phyloP scores from a whole-genome alignment of 2,797 vertebrate species.

The Microctenopoma lineatum region DNA sequence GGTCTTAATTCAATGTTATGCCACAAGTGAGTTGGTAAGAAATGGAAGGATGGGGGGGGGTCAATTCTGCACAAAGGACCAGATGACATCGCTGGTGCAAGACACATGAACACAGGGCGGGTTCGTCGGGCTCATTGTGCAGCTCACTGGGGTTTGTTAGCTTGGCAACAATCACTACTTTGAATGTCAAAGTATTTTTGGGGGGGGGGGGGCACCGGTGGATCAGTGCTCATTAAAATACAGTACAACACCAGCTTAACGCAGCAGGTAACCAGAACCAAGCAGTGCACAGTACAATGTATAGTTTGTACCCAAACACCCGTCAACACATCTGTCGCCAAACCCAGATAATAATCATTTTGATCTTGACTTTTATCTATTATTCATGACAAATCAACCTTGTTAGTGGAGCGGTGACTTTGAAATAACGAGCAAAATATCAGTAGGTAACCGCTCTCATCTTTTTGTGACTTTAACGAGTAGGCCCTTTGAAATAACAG shows the following conservation, averaged over 20 bases:
- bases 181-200: conserved; percentile 57
- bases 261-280: conserved; percentile 55
- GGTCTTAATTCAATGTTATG: conserved; percentile 29
- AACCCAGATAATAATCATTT: conserved; percentile 34
- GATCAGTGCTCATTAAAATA: conserved; percentile 66
- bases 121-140: conserved; percentile 30
- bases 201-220: conserved; percentile 10
- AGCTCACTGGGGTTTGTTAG: conserved; percentile 29
- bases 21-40: conserved; percentile 21
- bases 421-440: conserved; percentile 74
- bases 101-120: conserved; percentile 40
- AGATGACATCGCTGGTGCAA: conserved; percentile 41
- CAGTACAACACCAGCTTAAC: conserved; percentile 57
- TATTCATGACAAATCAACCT: conserved; percentile 70
- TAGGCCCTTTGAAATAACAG: conserved; percentile 57
- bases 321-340: conserved; percentile 57
- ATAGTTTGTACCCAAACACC: conserved; percentile 32
- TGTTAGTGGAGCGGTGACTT: conserved; percentile 58
- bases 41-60: neutral
- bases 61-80: conserved; percentile 45
- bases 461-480: conserved; percentile 63
- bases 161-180: conserved; percentile 27
- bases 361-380: conserved; percentile 57
- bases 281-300: conserved; percentile 37
- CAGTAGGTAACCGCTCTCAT: conserved; percentile 67